Conservation (phyloP, 2,888 invertebrate species). For the Candidula unifasciata region DNA sequence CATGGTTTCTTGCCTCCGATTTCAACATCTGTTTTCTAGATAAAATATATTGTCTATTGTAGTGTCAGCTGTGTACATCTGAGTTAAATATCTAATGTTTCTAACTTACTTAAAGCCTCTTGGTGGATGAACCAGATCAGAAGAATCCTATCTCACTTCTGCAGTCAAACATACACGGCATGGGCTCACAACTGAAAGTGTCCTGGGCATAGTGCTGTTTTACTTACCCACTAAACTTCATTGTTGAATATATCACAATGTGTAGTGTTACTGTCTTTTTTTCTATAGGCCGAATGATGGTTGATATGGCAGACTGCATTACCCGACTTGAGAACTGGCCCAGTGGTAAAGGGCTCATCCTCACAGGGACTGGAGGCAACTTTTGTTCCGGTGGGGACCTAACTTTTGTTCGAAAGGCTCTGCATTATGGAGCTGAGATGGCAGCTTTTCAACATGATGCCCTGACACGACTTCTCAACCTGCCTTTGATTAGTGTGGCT, state of each 20-base stretch:
- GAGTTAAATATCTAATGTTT: too few relatives aligned
- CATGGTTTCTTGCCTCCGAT: too few relatives aligned
- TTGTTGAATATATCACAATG: neutral
- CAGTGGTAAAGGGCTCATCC: conserved; percentile 78
- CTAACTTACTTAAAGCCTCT: too few relatives aligned
- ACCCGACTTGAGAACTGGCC: conserved; percentile 79
- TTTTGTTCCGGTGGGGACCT: conserved; percentile 82
- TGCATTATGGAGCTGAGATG: conserved; percentile 78
- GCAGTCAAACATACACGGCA: too few relatives aligned
- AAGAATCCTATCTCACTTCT: too few relatives aligned
- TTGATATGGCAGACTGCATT: conserved; percentile 78
- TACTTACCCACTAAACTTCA: neutral
- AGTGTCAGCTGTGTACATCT: too few relatives aligned
- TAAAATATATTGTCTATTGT: too few relatives aligned
- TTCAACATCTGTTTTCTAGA: too few relatives aligned
- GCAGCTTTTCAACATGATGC: conserved; percentile 79
- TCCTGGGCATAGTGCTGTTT: too few relatives aligned
- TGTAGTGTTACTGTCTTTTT: neutral
- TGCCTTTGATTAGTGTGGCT: conserved; percentile 80
- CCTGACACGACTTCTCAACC: conserved; percentile 75
- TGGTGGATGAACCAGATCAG: too few relatives aligned
- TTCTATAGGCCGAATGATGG: conserved; percentile 80
- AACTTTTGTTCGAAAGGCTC: conserved; percentile 75
- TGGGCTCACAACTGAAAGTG: too few relatives aligned
- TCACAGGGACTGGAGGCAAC: conserved; percentile 78